Percentiles rank a stretch among this genome's conserved stretches.
Conservation (phyloP, 2,888 invertebrate genomes). For the Mesorhabditis spiculigera region DNA sequence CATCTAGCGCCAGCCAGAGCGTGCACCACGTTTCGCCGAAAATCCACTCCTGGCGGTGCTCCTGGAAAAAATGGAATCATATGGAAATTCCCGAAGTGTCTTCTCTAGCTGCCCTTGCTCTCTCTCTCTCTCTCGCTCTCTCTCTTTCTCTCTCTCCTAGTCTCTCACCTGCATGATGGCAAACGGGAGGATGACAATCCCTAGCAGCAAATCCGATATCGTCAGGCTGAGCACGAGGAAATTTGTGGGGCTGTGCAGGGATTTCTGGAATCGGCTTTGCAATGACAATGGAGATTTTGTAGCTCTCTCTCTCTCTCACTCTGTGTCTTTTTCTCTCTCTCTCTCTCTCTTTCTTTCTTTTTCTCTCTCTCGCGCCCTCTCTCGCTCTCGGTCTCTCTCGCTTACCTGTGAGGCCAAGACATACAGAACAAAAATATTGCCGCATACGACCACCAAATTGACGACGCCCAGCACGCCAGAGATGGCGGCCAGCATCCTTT, state of each 20-base stretch:
- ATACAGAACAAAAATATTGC: slow-evolving; percentile 55
- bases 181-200: slow-evolving; percentile 88
- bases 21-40: slow-evolving; percentile 92
- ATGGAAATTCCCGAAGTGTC: no score
- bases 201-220: slow-evolving; percentile 90
- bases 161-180: slow-evolving; percentile 85
- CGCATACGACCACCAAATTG: slow-evolving; percentile 52
- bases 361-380: no score
- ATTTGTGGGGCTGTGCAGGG: slow-evolving; percentile 86
- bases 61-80: slow-evolving; percentile 32
- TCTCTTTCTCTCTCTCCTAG: background rate
- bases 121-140: background rate
- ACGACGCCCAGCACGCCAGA: slow-evolving; percentile 42
- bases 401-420: slow-evolving; percentile 34
- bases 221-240: slow-evolving; percentile 94
- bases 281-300: background rate
- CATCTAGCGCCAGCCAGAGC: slow-evolving; percentile 91
- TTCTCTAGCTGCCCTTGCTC: no score
- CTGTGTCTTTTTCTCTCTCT: no score
- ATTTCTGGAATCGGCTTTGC: slow-evolving; percentile 29
- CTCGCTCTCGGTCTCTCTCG: background rate
- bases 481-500: slow-evolving; percentile 16
- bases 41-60: slow-evolving; percentile 77
- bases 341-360: no score
- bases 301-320: no score